A percentile compares a stretch with the other conserved stretches of the same genome.
These are phyloP conservation scores for Drosophila mayri DNA, from an alignment of 1,140 invertebrate species.

Conservation along the genomic window DNA sequence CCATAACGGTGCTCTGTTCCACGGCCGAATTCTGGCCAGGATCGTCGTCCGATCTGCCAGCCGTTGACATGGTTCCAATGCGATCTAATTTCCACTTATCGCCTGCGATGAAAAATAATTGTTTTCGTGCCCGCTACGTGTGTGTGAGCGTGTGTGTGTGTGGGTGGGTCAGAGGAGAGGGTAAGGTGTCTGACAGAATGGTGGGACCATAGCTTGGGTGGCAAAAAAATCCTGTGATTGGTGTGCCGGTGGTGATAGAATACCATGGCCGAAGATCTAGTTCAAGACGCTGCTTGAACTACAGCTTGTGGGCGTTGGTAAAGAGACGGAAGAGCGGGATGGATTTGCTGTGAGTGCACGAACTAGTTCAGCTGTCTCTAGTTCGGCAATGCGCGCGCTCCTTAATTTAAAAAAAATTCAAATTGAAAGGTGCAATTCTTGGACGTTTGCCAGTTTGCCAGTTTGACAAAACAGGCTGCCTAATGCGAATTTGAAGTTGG, in stretches of 20 bases:
- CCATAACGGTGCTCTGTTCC: constrained; percentile 23
- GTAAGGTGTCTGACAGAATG: constrained; percentile 6
- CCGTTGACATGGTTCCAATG: constrained; percentile 61
- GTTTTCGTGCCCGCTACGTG: constrained; percentile 35
- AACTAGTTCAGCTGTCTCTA: not conserved
- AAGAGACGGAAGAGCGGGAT: too few species aligned
- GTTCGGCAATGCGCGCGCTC: not conserved
- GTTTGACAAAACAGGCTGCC: constrained; percentile 17
- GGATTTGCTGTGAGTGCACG: too few species aligned
- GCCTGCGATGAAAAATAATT: constrained; percentile 41
- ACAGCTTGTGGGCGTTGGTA: too few species aligned
- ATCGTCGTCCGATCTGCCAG: constrained; percentile 69
- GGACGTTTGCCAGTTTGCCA: constrained; percentile 4
- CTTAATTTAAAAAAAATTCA: not conserved
- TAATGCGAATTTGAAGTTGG: constrained; percentile 66
- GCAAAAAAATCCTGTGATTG: not conserved
- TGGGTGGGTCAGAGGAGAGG: constrained; percentile 9
- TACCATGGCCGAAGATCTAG: not conserved
- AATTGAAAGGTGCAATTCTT: constrained; percentile 5
- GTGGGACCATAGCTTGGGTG: not conserved
- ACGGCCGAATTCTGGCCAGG: constrained; percentile 34
- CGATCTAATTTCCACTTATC: constrained; percentile 36
- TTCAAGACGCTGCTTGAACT: not conserved
- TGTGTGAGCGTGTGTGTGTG: constrained; percentile 17
- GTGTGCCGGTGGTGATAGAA: not conserved